Base-by-base conservation (phyloP, 2,888 invertebrate genomes). In the Stenurella melanura region DNA sequence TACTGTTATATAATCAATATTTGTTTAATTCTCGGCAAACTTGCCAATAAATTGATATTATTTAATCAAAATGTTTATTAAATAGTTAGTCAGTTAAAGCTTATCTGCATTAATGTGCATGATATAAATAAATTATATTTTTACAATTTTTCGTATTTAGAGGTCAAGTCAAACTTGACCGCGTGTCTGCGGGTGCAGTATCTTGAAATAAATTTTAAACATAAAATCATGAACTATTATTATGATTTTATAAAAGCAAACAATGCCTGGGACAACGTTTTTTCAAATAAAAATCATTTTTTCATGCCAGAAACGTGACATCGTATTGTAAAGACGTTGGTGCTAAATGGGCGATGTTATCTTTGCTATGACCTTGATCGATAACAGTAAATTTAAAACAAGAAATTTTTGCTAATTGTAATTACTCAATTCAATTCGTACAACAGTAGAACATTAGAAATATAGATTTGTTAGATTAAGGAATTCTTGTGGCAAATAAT, bases 301-400 rank as follows among this genome's bases (percentile, higher is more conserved):
- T 19, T 50, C 42, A 42, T 42, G 66, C 1, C 38, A 18, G 12
- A 15, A 50, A 38, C 19, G 42, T 42, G 66, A 10, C 42, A 19
- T 11, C 6, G 30, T 67, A 26, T 54, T 67, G 56, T 15, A 15
- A 17, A 50, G 38, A 50, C 10, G 38, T 17, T 66, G 66, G 18
- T 66, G 15, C 12, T 50, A 17, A 38, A 34, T 18, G 50, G 12
- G 19, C 17, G n/a, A 7, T 34, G 50, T 3, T 42, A 38, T 66
- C 66, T 50, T 66, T 66, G 18, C 7, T 19, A 18, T 15, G 66
- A 66, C 66, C 66, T 66, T 66, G 66, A 9, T 57, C 21, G 21
- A 18, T 21, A 58, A 58, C 21, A 21, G 18, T 42, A 42, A 50
- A 4, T 50, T 50, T 50, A n/a, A 50, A 15, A 50, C 4, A 50